Conservation (phyloP, 1,140 invertebrate species). For the Drosophila quadrilineata region DNA sequence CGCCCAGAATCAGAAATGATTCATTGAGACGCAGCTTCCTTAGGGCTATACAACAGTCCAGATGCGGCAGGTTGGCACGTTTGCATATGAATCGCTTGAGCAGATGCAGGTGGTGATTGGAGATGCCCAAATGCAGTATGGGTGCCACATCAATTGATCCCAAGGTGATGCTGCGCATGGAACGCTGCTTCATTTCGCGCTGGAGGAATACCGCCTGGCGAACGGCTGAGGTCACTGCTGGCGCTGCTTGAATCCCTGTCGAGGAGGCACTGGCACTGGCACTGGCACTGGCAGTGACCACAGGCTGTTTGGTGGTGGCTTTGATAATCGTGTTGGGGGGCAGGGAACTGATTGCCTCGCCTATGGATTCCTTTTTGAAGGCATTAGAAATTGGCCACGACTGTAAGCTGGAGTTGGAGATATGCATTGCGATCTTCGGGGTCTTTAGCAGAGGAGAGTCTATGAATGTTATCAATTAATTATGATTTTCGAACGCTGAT, state of each 20-base stretch:
- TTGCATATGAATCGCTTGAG: slow-evolving; percentile 64
- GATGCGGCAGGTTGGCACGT: slow-evolving; percentile 51
- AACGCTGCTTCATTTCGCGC: slow-evolving; percentile 59
- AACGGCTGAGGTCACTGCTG: slow-evolving; percentile 38
- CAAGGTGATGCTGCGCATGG: slow-evolving; percentile 61
- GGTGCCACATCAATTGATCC: slow-evolving; percentile 61
- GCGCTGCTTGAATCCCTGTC: slow-evolving; percentile 11
- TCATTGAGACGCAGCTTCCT: slow-evolving; percentile 74
- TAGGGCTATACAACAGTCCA: slow-evolving; percentile 71
- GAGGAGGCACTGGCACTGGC: not conserved
- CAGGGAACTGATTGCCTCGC: slow-evolving; percentile 62
- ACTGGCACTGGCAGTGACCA: not conserved
- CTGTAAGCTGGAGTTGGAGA: slow-evolving; percentile 1
- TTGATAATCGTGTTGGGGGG: slow-evolving; percentile 75
- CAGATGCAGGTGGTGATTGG: slow-evolving; percentile 40
- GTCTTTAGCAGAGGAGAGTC: slow-evolving; percentile 35
- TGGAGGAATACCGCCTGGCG: slow-evolving; percentile 69
- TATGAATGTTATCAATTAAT: not conserved
- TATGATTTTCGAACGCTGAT: not conserved
- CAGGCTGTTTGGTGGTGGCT: slow-evolving; percentile 42
- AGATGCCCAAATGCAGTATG: slow-evolving; percentile 56
- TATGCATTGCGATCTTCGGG: slow-evolving; percentile 55
- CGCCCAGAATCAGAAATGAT: slow-evolving; percentile 59
- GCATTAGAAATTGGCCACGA: slow-evolving; percentile 14
- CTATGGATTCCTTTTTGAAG: slow-evolving; percentile 34